Evolutionary conservation across 2,797 vertebrate genomes (phyloP).

Genomic region (Chelonia mydas): DNA sequence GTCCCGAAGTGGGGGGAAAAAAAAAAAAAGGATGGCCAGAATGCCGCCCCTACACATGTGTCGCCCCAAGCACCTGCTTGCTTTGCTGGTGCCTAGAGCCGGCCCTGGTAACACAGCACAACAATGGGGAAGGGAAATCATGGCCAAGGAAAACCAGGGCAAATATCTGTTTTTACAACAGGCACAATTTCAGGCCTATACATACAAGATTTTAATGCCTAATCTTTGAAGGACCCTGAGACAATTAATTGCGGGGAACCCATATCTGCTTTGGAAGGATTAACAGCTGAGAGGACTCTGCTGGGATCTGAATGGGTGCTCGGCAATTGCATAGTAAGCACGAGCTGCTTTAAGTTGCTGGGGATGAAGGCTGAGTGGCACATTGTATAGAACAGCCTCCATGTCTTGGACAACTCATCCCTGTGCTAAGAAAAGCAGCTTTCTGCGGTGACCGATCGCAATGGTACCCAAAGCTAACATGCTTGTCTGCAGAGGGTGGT

Average conservation of each 20-base stretch:
- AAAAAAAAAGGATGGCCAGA: too few species aligned
- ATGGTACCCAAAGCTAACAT: background rate
- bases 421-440: background rate
- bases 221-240: background rate
- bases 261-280: background rate
- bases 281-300: background rate
- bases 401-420: accelerated
- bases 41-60: too few species aligned
- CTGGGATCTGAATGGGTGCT: background rate
- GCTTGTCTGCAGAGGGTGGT: background rate
- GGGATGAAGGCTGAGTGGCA: background rate
- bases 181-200: background rate
- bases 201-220: background rate
- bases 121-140: accelerated
- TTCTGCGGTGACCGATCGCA: accelerated
- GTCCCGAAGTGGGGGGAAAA: too few species aligned
- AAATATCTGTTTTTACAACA: background rate
- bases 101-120: background rate
- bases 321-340: background rate
- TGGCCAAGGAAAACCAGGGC: background rate
- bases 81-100: too few species aligned
- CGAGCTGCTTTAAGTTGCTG: background rate
- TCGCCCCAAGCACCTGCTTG: too few species aligned
- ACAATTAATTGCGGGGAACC: background rate
- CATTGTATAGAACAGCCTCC: background rate